phyloP scores from a whole-genome alignment of 2,797 vertebrate genomes.

The Premnoplex brunnescens region DNA sequence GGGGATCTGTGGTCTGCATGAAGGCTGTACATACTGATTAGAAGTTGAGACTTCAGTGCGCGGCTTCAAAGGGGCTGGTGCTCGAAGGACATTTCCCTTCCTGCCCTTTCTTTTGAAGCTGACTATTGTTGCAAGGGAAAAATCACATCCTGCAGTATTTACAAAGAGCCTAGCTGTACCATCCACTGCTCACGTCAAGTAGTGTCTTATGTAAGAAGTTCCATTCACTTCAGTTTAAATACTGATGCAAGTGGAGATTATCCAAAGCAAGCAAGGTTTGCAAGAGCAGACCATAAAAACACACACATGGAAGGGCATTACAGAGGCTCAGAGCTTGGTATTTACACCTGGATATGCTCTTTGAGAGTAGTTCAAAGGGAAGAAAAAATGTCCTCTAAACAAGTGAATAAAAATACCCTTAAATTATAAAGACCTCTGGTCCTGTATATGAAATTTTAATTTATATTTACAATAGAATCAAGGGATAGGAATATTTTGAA shows the following conservation, averaged over 20 bases:
- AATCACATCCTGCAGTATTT: background rate
- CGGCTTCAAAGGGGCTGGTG: background rate
- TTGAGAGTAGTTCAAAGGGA: background rate
- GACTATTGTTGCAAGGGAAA: background rate
- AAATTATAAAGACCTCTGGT: background rate
- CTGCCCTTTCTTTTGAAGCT: background rate
- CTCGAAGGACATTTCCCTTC: background rate
- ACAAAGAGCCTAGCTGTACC: background rate
- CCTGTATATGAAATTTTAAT: background rate
- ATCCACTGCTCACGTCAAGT: background rate
- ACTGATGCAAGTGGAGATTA: conserved; percentile 2
- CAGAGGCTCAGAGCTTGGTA: background rate
- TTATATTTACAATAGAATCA: background rate
- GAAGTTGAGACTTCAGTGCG: fast-evolving
- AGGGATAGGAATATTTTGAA: background rate
- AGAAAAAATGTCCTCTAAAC: background rate
- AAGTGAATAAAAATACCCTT: background rate
- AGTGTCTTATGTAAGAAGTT: background rate
- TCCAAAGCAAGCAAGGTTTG: background rate
- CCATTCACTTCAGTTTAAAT: background rate
- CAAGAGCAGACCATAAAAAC: background rate
- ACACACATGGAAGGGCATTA: background rate
- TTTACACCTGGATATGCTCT: background rate
- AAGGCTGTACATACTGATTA: background rate
- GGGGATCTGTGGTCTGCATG: background rate